Base-by-base conservation (phyloP, 2,888 invertebrate genomes). In the Andricus quercusramuli region DNA sequence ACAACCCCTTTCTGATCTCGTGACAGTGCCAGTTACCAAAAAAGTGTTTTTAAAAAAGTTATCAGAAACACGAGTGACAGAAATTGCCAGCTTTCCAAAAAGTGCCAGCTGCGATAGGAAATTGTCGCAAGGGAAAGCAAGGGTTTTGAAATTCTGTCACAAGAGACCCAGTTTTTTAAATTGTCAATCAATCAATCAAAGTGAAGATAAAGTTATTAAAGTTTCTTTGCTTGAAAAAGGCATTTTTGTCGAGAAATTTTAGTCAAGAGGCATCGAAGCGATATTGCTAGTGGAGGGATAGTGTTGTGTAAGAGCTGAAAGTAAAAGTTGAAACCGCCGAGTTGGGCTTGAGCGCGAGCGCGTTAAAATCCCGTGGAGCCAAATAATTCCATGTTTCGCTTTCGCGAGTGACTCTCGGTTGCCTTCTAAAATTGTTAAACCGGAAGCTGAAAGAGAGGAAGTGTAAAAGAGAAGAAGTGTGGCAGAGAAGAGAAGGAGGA, bases 281-380 rank as follows among this genome's bases (percentile, higher is more conserved):
- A 37, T 37, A 37, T 37, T 37, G 8, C 37, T 37, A 37, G 37
- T 76, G 79, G 84, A 78, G 83, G 79, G 83, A 80, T 37, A 79
- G 81, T 85, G 92, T 92, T 92, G 92, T 92, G 92, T 92, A 92
- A 92, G 92, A 92, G 90, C 92, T 92, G 92, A 92, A 92, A 92
- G 92, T 92, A 92, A 92, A 92, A 92, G 92, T 92, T 92, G 92
- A 92, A 92, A 92, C 91, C 88, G 90, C 89, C 89, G 90, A 90
- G 88, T 90, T 88, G 85, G 89, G 90, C 86, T 87, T 87, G 84
- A 82, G 88, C 84, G 86, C 86, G 90, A 88, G 89, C 89, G 90
- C 91, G 91, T 90, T 91, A 90, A 91, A 91, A 90, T 91, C 88
- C 88, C 85, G 85, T 84, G 86, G 86, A 85, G 86, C 87, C 89